These are phyloP conservation scores for Craseonycteris thonglongyai DNA, from an alignment of 2,113 vertebrate genomes.

Conservation along the genomic window DNA sequence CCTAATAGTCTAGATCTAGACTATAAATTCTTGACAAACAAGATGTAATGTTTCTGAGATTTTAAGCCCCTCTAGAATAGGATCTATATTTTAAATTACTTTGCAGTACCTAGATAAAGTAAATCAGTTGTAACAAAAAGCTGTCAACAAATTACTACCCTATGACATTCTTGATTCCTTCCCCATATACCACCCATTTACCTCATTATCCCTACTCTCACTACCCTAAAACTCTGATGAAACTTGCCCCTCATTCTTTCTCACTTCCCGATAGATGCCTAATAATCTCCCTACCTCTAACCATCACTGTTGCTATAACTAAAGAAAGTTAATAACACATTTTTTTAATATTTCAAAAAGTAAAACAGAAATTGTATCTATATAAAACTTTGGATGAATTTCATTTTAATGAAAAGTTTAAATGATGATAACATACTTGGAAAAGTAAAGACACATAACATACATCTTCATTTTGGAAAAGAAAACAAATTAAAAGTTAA, in stretches of 20 bases:
- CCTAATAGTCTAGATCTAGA: background rate
- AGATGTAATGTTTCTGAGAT: conserved; percentile 1
- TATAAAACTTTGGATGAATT: background rate
- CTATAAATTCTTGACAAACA: background rate
- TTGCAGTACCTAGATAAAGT: background rate
- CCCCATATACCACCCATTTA: background rate
- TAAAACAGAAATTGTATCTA: background rate
- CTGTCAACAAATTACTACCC: background rate
- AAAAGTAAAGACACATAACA: background rate
- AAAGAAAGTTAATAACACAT: background rate
- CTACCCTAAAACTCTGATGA: background rate
- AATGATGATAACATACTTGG: background rate
- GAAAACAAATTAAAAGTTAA: conserved; percentile 1
- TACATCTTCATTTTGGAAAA: background rate
- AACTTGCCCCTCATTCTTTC: background rate
- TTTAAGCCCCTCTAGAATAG: background rate
- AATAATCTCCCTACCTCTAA: background rate
- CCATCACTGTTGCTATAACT: background rate
- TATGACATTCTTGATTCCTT: background rate
- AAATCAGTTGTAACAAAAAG: background rate
- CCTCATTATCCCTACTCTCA: background rate
- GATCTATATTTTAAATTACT: background rate
- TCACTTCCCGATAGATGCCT: background rate
- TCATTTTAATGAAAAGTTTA: background rate
- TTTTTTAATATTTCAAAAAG: background rate